These are phyloP conservation scores for Scomber japonicus DNA, from an alignment of 2,113 vertebrate species.

Conservation along the genomic window DNA sequence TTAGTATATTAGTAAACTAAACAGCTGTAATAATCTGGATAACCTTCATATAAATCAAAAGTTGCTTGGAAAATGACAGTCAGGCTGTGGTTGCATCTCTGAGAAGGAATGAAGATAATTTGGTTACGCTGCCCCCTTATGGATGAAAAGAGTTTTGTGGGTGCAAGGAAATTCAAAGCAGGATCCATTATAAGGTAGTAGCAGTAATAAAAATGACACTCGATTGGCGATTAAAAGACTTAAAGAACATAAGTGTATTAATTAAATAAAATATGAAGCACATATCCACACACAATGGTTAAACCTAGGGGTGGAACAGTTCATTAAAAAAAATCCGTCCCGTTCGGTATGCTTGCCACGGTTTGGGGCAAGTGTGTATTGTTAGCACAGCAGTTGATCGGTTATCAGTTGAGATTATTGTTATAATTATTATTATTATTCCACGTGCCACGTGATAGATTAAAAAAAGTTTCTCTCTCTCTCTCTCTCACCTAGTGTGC, in stretches of 20 bases:
- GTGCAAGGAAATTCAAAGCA: not conserved
- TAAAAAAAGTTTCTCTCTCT: too few species aligned
- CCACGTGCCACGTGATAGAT: too few species aligned
- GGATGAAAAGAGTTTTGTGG: slow-evolving; percentile 16
- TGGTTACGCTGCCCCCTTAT: slow-evolving; percentile 68
- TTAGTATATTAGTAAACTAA: not conserved
- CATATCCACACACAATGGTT: not conserved
- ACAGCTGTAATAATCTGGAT: not conserved
- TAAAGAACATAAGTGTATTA: not conserved
- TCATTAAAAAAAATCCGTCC: too few species aligned
- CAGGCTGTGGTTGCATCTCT: not conserved
- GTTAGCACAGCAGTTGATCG: too few species aligned
- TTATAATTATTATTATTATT: too few species aligned
- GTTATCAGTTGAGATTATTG: too few species aligned
- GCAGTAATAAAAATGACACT: not conserved
- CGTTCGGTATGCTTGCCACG: too few species aligned
- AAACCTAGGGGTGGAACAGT: not conserved
- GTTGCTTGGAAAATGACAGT: not conserved
- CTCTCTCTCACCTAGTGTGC: slow-evolving; percentile 89
- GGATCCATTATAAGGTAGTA: not conserved
- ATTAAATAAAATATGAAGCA: not conserved
- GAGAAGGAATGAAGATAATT: not conserved
- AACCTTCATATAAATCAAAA: not conserved
- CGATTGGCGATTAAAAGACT: not conserved
- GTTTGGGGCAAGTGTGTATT: too few species aligned